These are phyloP conservation scores for Priocnemis perturbator DNA, from an alignment of 2,888 invertebrate genomes.

Conservation along the genomic window DNA sequence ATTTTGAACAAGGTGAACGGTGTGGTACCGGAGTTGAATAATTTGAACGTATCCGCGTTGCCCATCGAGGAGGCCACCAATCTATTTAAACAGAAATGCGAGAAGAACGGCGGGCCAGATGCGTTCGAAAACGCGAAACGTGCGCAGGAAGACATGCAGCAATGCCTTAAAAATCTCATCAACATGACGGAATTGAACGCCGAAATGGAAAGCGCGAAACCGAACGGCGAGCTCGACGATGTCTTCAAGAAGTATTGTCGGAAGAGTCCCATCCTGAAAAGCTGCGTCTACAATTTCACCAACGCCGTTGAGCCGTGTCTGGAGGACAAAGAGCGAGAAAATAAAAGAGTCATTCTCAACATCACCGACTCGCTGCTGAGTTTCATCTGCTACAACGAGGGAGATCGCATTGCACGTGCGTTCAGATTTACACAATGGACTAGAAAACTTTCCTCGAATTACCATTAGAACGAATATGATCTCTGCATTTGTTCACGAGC, in stretches of 20 bases:
- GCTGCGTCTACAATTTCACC: conserved; percentile 80
- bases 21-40: conserved; percentile 57
- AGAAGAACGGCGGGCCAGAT: conserved; percentile 79
- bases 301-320: conserved; percentile 81
- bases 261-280: conserved; percentile 79
- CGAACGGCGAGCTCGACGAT: conserved; percentile 82
- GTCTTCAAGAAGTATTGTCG: conserved; percentile 86
- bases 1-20: conserved; percentile 43
- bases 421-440: conserved; percentile 45
- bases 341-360: conserved; percentile 80
- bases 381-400: conserved; percentile 88
- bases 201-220: conserved; percentile 84
- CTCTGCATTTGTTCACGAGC: too few relatives aligned
- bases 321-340: conserved; percentile 79
- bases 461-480: neutral
- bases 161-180: conserved; percentile 79
- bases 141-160: conserved; percentile 72
- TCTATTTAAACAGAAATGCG: conserved; percentile 81
- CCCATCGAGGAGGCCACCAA: conserved; percentile 77
- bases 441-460: neutral
- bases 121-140: conserved; percentile 77
- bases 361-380: conserved; percentile 83
- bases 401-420: conserved; percentile 88
- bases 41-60: conserved; percentile 61
- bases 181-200: conserved; percentile 78